Evolutionary conservation across 2,113 vertebrate genomes (phyloP).

Genomic region (Oxygymnocypris stewartii): DNA sequence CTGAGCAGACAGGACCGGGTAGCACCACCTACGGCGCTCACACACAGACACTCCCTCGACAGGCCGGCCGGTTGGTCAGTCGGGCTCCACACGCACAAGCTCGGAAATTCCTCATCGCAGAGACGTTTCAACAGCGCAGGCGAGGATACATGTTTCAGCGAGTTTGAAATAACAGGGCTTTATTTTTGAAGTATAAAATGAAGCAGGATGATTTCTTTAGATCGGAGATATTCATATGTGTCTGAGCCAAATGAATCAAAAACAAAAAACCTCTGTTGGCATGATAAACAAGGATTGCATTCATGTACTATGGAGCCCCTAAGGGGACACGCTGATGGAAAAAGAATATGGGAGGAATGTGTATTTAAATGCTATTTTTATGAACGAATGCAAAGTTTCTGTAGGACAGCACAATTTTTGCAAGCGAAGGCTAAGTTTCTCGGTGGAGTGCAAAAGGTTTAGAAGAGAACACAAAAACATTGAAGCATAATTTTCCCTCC

Average conservation of each 20-base stretch:
- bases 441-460: not conserved
- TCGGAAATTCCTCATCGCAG: conserved; percentile 10
- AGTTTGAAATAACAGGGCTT: conserved; percentile 39
- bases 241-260: conserved; percentile 14
- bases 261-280: not conserved
- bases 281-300: conserved; percentile 1
- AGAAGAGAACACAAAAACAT: not conserved
- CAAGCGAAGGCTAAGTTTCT: not conserved
- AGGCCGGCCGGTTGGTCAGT: not conserved
- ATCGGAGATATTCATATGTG: conserved; percentile 7
- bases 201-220: conserved; percentile 40
- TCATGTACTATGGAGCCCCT: not conserved
- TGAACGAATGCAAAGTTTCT: not conserved
- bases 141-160: conserved; percentile 25
- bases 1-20: conserved; percentile 55
- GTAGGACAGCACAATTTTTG: not conserved
- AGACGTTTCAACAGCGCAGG: conserved; percentile 22
- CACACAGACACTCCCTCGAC: not conserved
- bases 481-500: not conserved
- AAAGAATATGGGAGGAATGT: not conserved
- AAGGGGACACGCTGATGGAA: not conserved
- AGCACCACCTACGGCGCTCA: conserved; percentile 25
- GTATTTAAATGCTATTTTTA: not conserved
- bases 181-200: conserved; percentile 35
- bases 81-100: not conserved